Evolutionary conservation across 1,140 invertebrate genomes (phyloP).

Genomic region (Colletes gigas): DNA sequence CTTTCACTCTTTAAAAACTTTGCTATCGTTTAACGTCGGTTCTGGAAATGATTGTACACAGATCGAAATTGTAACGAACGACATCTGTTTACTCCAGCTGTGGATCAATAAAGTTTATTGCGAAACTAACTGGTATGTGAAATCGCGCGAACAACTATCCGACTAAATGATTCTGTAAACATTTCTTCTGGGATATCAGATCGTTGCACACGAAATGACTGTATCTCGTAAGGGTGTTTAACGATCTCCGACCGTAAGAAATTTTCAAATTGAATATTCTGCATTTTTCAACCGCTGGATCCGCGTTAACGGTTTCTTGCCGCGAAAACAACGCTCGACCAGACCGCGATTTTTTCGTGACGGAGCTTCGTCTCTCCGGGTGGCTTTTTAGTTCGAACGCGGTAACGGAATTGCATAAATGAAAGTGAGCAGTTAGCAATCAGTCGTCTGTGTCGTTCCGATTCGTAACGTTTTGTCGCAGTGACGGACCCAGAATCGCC

Average conservation of each 20-base stretch:
- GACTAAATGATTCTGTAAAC: too few relatives aligned
- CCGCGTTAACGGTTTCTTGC: too few relatives aligned
- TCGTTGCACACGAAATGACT: too few relatives aligned
- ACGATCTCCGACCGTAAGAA: too few relatives aligned
- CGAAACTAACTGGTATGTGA: neutral
- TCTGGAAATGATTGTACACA: neutral
- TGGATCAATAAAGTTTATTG: neutral
- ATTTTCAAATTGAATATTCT: too few relatives aligned
- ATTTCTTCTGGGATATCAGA: too few relatives aligned
- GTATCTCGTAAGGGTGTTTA: too few relatives aligned
- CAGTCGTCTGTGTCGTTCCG: constrained; percentile 59
- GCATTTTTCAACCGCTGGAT: too few relatives aligned
- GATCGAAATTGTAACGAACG: neutral
- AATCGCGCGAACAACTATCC: too few relatives aligned
- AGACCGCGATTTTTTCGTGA: neutral
- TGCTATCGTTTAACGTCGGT: neutral
- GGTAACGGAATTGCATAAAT: constrained; percentile 50
- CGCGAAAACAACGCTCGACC: too few relatives aligned
- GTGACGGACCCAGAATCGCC: neutral
- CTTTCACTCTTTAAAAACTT: constrained; percentile 22
- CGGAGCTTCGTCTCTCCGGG: neutral
- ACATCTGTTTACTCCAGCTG: neutral
- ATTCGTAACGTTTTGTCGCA: constrained; percentile 33
- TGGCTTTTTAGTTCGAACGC: constrained; percentile 21
- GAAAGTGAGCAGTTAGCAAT: constrained; percentile 66